Base-by-base conservation (phyloP, 2,888 invertebrate species). In the Callimorpha dominula region DNA sequence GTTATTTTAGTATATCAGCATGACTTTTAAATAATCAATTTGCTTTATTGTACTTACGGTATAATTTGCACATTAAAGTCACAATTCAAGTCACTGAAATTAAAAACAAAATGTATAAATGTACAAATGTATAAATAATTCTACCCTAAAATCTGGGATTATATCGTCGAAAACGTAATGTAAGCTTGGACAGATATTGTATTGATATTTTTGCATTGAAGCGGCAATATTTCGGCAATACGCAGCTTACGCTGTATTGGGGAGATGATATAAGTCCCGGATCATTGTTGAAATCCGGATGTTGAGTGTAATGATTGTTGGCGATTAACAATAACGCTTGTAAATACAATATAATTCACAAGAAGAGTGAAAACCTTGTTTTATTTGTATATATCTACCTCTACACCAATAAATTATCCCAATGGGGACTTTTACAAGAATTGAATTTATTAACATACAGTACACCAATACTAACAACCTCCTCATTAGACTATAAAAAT, bases 191-290 rank as follows among this genome's bases (percentile, higher is more conserved):
- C 50, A 43, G 60, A 62, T 52, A 71, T 71, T 20, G 42, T 40
- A 65, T 66, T 66, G 40, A 67, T 71, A 67, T 63, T 62, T 71
- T 67, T 63, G 50, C 42, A 42, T 11, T 15, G 42, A 67, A 17
- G 8, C 65, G 67, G 52, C 65, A 57, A 75, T 81, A 74, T 70
- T 74, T 63, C 42, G 54, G 46, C 52, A 70, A 17, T 17, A 67
- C 43, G 43, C 17, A 62, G 71, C 62, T 67, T 67, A 63, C 31
- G 42, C 63, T 43, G 75, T 49, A 57, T 54, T 43, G 70, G 42
- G 57, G 40, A 42, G 74, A 80, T 57, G 70, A 74, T 70, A 74
- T 80, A 82, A 81, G n/a, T 66, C 65, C 40, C 4, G 70, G 78
- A 75, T 80, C 77, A 75, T 65, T 65, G 20, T 65, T 40, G n/a